A percentile compares a stretch with the other conserved stretches of the same genome.
Evolutionary conservation across 2,888 invertebrate genomes (phyloP).

Genomic region (Drosophila formosana): DNA sequence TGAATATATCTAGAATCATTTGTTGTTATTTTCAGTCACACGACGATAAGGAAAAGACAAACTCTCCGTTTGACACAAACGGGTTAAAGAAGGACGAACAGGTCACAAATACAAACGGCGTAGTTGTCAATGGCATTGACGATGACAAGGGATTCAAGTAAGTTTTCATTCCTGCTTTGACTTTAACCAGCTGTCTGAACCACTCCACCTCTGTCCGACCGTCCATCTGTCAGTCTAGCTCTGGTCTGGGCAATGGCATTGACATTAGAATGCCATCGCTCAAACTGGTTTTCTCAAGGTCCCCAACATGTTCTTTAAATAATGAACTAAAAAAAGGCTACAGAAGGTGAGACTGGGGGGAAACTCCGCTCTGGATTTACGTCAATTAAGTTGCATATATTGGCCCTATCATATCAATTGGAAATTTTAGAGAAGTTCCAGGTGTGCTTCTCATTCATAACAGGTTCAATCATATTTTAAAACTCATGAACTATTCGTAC

Average conservation of each 20-base stretch:
- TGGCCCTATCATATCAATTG: slow-evolving; percentile 9
- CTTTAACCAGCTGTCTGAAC: slow-evolving; percentile 28
- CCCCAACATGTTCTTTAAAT: slow-evolving; percentile 60
- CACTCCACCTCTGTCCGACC: slow-evolving; percentile 17
- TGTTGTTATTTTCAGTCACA: slow-evolving; percentile 75
- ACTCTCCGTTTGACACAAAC: slow-evolving; percentile 86
- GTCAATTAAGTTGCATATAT: slow-evolving; percentile 6
- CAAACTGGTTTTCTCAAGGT: slow-evolving; percentile 85
- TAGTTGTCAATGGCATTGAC: slow-evolving; percentile 90
- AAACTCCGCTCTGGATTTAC: slow-evolving; percentile 30
- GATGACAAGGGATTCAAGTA: slow-evolving; percentile 96
- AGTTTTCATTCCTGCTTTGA: slow-evolving; percentile 85
- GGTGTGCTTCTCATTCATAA: background rate
- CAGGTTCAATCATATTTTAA: background rate
- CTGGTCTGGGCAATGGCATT: slow-evolving; percentile 82
- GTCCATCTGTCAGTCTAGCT: slow-evolving; percentile 46
- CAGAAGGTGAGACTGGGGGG: background rate
- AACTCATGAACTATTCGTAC: background rate
- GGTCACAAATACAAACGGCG: slow-evolving; percentile 87
- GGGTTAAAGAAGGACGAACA: slow-evolving; percentile 86
- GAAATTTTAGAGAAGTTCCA: background rate
- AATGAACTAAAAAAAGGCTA: background rate
- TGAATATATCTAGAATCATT: background rate
- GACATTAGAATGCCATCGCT: slow-evolving; percentile 83
- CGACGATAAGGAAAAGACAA: slow-evolving; percentile 87